phyloP scores from a whole-genome alignment of 2,113 vertebrate genomes.

The Scalopus aquaticus region DNA sequence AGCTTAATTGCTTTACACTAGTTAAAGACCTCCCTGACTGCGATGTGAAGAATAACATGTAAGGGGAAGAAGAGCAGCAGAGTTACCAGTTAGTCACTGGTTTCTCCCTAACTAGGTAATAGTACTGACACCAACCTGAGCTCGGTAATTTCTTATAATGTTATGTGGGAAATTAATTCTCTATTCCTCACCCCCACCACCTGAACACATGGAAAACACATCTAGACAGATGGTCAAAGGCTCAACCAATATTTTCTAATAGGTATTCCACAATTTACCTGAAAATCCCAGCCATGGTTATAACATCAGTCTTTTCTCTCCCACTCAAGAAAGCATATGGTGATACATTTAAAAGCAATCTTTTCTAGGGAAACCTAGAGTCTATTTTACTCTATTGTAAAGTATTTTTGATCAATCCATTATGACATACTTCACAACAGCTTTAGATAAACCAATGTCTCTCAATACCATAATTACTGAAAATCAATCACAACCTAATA shows the following conservation, averaged over 20 bases:
- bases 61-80: neutral
- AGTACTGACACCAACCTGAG: neutral
- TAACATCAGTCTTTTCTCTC: neutral
- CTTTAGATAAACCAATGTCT: neutral
- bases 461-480: neutral
- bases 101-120: neutral
- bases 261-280: neutral
- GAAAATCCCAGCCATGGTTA: neutral
- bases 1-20: neutral
- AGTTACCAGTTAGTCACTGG: neutral
- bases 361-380: neutral
- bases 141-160: neutral
- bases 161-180: neutral
- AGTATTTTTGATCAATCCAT: neutral
- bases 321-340: neutral
- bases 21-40: neutral
- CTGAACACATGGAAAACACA: neutral
- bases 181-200: neutral
- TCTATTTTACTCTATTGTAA: neutral
- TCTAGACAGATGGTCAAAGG: neutral
- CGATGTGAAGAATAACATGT: neutral
- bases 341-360: neutral
- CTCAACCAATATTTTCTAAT: neutral
- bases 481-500: neutral
- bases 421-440: neutral